A percentile compares a stretch with the other conserved stretches of the same genome.
phyloP scores from a whole-genome alignment of 2,797 vertebrate genomes.

The Sebastes steindachneri region DNA sequence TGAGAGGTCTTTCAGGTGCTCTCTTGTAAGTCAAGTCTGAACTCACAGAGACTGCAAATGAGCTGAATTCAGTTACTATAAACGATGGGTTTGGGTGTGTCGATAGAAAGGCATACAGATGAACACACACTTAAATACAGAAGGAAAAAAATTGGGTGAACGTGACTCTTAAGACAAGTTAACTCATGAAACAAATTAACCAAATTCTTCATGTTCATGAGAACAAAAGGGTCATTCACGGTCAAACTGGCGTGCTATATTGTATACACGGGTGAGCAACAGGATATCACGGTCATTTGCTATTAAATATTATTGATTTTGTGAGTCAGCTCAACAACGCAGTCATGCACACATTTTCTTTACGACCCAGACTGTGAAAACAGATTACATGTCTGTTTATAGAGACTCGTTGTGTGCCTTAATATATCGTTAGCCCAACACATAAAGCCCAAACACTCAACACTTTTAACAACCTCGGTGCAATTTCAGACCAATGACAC shows the following conservation, averaged over 20 bases:
- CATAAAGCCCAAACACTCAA: slow-evolving; percentile 19
- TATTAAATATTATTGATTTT: slow-evolving; percentile 36
- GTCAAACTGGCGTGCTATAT: neutral
- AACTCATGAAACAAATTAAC: neutral
- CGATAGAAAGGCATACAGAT: neutral
- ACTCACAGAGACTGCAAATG: slow-evolving; percentile 46
- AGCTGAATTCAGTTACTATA: slow-evolving; percentile 14
- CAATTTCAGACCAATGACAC: slow-evolving; percentile 9
- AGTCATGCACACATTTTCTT: slow-evolving; percentile 13
- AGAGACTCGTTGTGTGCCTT: slow-evolving; percentile 15
- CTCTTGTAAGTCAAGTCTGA: slow-evolving; percentile 30
- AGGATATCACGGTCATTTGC: slow-evolving; percentile 16
- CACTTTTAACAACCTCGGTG: slow-evolving; percentile 35
- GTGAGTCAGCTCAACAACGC: slow-evolving; percentile 28
- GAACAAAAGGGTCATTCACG: slow-evolving; percentile 40
- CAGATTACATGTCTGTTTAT: slow-evolving; percentile 23
- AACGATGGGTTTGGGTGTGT: neutral
- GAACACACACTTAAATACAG: neutral
- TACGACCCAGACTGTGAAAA: slow-evolving; percentile 40
- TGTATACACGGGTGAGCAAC: neutral
- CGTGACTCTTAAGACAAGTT: neutral
- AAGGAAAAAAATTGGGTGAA: neutral
- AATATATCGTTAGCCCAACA: slow-evolving; percentile 3
- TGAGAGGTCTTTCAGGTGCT: slow-evolving; percentile 67
- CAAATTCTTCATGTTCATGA: neutral